Percentiles rank a stretch among this genome's conserved stretches.
phyloP scores from a whole-genome alignment of 1,140 invertebrate genomes.

The Paraescarpia echinospica region DNA sequence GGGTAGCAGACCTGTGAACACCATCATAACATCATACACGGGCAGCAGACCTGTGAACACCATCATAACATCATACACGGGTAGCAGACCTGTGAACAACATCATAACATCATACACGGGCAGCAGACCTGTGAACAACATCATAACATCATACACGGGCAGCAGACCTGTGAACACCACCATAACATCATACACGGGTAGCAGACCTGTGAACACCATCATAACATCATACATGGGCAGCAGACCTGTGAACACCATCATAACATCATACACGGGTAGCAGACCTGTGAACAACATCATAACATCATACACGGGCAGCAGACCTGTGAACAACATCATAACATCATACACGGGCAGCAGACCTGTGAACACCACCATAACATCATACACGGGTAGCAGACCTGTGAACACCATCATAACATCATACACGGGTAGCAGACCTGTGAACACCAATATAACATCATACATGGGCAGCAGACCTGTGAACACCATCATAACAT shows the following conservation, averaged over 20 bases:
- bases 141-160: too few species aligned
- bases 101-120: too few species aligned
- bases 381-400: slow-evolving; percentile 53
- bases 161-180: too few species aligned
- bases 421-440: slow-evolving; percentile 53
- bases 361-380: slow-evolving; percentile 40
- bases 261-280: slow-evolving; percentile 53
- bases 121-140: too few species aligned
- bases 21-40: too few species aligned
- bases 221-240: slow-evolving; percentile 52
- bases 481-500: slow-evolving; percentile 34
- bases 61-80: too few species aligned
- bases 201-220: slow-evolving; percentile 44
- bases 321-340: slow-evolving; percentile 40
- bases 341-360: slow-evolving; percentile 53
- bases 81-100: too few species aligned
- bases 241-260: slow-evolving; percentile 42
- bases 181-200: too few species aligned
- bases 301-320: slow-evolving; percentile 54
- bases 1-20: too few species aligned
- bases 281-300: slow-evolving; percentile 43
- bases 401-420: slow-evolving; percentile 41
- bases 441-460: slow-evolving; percentile 38
- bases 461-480: slow-evolving; percentile 54
- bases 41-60: too few species aligned